phyloP scores from a whole-genome alignment of 2,797 vertebrate species.

The Chiropotes sagulatus region DNA sequence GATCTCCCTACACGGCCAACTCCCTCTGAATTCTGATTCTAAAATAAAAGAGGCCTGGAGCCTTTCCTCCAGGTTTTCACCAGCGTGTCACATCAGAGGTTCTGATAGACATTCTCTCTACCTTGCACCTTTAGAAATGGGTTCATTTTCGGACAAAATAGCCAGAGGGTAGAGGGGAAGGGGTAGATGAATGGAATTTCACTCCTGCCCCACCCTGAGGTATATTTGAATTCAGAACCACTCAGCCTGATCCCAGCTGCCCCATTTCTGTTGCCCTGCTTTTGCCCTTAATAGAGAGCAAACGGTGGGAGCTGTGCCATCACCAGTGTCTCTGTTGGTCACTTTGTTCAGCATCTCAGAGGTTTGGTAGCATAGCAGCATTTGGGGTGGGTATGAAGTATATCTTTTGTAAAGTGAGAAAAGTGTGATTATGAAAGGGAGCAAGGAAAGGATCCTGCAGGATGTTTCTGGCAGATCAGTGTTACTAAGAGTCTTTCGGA shows the following conservation, averaged over 20 bases:
- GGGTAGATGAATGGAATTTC: neutral
- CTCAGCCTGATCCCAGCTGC: neutral
- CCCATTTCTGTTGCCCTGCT: neutral
- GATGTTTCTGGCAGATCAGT: neutral
- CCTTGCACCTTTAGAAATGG: neutral
- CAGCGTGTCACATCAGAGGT: neutral
- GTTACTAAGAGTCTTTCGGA: accelerated
- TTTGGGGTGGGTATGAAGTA: neutral
- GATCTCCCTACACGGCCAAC: neutral
- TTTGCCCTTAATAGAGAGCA: neutral
- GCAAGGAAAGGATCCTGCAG: neutral
- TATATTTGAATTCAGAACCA: neutral
- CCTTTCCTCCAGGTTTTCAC: neutral
- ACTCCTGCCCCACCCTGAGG: neutral
- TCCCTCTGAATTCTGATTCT: neutral
- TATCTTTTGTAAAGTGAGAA: neutral
- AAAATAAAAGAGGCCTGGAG: neutral
- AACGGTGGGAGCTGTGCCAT: neutral
- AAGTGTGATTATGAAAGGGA: neutral
- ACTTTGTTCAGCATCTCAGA: neutral
- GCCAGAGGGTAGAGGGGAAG: neutral
- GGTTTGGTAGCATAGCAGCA: neutral
- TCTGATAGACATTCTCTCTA: neutral
- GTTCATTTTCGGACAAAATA: neutral
- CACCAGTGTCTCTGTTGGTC: neutral